These are phyloP conservation scores for Lamellibrachia columna DNA, from an alignment of 2,888 invertebrate genomes.

Conservation along the genomic window DNA sequence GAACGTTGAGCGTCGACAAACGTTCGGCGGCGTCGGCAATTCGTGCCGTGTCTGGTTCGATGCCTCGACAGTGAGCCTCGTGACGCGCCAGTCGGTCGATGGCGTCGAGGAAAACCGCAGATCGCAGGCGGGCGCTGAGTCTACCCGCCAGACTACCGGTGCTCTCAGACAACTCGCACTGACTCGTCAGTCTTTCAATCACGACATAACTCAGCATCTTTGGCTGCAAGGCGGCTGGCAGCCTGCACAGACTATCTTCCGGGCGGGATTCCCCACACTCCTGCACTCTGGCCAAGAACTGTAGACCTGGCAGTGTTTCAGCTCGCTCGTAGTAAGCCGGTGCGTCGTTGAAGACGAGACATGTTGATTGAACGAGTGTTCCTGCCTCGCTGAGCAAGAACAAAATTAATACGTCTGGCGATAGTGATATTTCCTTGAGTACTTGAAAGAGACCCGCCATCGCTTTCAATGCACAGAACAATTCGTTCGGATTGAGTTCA, in stretches of 20 bases:
- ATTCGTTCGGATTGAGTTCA: conserved; percentile 41
- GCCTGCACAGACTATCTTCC: conserved; percentile 33
- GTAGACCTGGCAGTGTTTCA: background rate
- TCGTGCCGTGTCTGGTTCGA: conserved; percentile 30
- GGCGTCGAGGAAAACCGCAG: conserved; percentile 35
- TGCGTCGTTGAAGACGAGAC: conserved; percentile 40
- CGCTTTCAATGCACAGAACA: conserved; percentile 37
- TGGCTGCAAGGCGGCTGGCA: conserved; percentile 42
- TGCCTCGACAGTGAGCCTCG: conserved; percentile 32
- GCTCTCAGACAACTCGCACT: conserved; percentile 33
- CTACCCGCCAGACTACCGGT: conserved; percentile 34
- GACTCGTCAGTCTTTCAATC: conserved; percentile 32
- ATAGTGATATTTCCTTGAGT: conserved; percentile 22
- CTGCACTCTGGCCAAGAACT: conserved; percentile 20
- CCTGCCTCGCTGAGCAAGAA: conserved; percentile 40
- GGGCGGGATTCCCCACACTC: conserved; percentile 27
- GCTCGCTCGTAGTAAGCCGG: conserved; percentile 41
- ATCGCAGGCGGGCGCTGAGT: conserved; percentile 33
- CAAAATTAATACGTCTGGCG: conserved; percentile 17
- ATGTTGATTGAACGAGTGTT: conserved; percentile 31
- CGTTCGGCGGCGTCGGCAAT: conserved; percentile 33
- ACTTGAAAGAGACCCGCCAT: conserved; percentile 36
- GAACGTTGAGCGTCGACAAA: conserved; percentile 38
- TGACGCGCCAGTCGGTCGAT: conserved; percentile 37
- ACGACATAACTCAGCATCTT: conserved; percentile 42